Evolutionary conservation across 2,888 invertebrate genomes (phyloP).

Genomic region (Ormyrus rosae): DNA sequence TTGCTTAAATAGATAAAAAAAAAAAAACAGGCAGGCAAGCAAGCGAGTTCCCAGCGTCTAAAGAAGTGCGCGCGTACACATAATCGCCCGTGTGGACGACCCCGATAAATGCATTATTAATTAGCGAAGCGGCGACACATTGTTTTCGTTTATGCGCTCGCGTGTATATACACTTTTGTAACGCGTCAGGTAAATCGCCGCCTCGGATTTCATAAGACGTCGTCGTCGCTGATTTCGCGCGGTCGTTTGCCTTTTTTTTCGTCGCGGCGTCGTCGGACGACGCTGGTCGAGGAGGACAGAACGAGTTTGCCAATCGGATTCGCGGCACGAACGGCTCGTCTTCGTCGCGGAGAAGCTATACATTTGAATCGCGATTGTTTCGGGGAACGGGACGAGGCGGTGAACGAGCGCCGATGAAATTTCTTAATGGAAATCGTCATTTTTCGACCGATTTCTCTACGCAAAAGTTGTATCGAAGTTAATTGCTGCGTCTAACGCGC

Average conservation of each 20-base stretch:
- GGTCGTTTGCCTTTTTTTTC: too few species aligned
- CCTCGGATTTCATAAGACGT: background rate
- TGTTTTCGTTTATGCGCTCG: background rate
- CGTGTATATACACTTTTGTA: background rate
- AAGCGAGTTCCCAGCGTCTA: constrained; percentile 9
- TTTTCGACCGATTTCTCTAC: too few species aligned
- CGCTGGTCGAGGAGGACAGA: too few species aligned
- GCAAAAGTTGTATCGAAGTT: too few species aligned
- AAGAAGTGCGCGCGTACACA: background rate
- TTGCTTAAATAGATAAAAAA: background rate
- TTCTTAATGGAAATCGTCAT: too few species aligned
- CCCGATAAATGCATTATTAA: constrained; percentile 24
- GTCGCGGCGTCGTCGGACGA: too few species aligned
- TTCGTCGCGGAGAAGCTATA: too few species aligned
- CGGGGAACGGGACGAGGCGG: too few species aligned
- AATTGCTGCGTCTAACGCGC: too few species aligned
- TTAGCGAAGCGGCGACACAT: constrained; percentile 1
- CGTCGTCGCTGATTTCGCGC: background rate
- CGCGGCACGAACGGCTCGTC: constrained; percentile 1
- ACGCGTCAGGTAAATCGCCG: background rate
- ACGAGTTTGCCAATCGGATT: background rate
- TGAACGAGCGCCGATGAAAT: too few species aligned
- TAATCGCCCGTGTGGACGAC: background rate
- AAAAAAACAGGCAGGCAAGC: constrained; percentile 7
- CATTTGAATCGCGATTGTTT: too few species aligned